These are phyloP conservation scores for Venustoraphidia nigricollis DNA, from an alignment of 2,888 invertebrate species.

Conservation along the genomic window DNA sequence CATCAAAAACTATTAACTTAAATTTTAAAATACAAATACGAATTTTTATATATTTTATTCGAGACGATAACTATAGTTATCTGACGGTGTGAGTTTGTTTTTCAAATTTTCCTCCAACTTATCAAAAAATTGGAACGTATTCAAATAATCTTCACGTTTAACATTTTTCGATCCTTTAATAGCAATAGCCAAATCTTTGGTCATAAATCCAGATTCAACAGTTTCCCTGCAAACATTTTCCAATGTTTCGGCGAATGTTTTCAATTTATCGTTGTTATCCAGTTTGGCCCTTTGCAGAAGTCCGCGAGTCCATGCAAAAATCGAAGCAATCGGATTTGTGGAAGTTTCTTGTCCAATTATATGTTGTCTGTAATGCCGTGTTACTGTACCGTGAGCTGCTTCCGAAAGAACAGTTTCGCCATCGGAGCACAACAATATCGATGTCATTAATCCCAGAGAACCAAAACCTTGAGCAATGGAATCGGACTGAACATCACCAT, in stretches of 20 bases:
- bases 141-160: slow-evolving; percentile 70
- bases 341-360: slow-evolving; percentile 95
- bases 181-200: slow-evolving; percentile 97
- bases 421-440: slow-evolving; percentile 90
- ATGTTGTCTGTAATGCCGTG: slow-evolving; percentile 77
- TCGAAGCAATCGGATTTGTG: slow-evolving; percentile 97
- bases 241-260: slow-evolving; percentile 65
- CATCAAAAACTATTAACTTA: too few species aligned
- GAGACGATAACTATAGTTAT: too few species aligned
- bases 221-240: slow-evolving; percentile 88
- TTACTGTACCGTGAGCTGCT: slow-evolving; percentile 96
- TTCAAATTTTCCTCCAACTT: slow-evolving; percentile 84
- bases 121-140: slow-evolving; percentile 94
- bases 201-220: slow-evolving; percentile 90
- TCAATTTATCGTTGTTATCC: slow-evolving; percentile 64
- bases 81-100: slow-evolving; percentile 31
- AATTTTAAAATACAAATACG: too few species aligned
- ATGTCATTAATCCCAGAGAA: slow-evolving; percentile 95
- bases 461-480: slow-evolving; percentile 95
- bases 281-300: slow-evolving; percentile 86
- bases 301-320: slow-evolving; percentile 97
- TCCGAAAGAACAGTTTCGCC: slow-evolving; percentile 97
- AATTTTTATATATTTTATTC: too few species aligned
- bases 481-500: slow-evolving; percentile 98
- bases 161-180: slow-evolving; percentile 83